These are phyloP conservation scores for Rhabdomys dilectus DNA, from an alignment of 2,113 vertebrate genomes.

Conservation along the genomic window DNA sequence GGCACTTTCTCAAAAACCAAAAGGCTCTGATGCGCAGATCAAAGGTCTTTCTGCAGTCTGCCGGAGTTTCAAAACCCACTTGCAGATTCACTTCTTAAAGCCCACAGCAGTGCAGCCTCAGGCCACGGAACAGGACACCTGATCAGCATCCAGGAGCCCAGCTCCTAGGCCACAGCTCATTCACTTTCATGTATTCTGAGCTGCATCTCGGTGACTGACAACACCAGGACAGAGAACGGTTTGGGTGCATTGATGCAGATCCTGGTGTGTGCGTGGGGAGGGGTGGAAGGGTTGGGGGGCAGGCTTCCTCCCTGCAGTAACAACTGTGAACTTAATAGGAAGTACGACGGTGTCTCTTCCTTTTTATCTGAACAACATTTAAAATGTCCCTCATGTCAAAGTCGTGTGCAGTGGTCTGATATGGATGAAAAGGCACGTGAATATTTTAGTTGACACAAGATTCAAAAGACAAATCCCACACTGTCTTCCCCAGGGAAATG, in stretches of 20 bases:
- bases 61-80: conserved; percentile 44
- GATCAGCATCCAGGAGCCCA: not conserved
- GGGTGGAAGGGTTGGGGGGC: rapidly evolving
- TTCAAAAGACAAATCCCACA: conserved; percentile 41
- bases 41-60: conserved; percentile 54
- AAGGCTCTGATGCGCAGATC: conserved; percentile 54
- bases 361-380: conserved; percentile 47
- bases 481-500: not conserved
- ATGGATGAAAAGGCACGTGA: not conserved
- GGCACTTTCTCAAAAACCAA: conserved; percentile 27
- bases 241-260: not conserved
- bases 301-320: not conserved
- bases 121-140: not conserved
- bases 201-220: not conserved
- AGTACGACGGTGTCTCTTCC: not conserved
- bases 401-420: not conserved
- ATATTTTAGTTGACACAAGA: conserved; percentile 33
- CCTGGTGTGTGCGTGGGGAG: no score
- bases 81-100: conserved; percentile 36
- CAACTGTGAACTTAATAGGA: not conserved
- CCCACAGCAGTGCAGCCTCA: not conserved
- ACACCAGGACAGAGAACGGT: not conserved
- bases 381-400: conserved; percentile 52
- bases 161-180: not conserved
- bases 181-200: not conserved